Base-by-base conservation (phyloP, 2,797 vertebrate genomes). In the Coreius guichenoti region DNA sequence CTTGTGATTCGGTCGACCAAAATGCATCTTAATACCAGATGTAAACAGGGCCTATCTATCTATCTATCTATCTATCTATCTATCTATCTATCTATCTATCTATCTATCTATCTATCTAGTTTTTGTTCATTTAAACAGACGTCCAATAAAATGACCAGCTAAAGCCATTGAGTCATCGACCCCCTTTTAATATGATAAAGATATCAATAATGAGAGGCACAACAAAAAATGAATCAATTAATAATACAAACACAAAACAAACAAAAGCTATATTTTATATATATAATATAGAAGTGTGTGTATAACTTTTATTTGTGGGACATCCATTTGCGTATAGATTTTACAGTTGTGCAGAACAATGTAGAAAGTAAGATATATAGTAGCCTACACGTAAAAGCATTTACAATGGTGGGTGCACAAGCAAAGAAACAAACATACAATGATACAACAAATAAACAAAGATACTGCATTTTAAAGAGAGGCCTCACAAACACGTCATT, bases 401-500 rank as follows among this genome's bases (percentile, higher is more conserved):
- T 87, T 68, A 91, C 87, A 93, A 90, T 84, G 90, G 86, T 81
- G 90, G 82, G 90, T 54, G 68, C 86, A 91, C 89, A 88, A 92
- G 91, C 88, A 91, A 76, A 86, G 78, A 88, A 88, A 84, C 83
- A 84, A 83, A 89, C 31, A 82, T 77, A 86, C 70, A 81, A 92
- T 91, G 87, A 93, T 79, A 87, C 72, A 78, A 31, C 91, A 93
- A 92, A 94, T 91, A 90, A 88, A 90, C 73, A 88, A 87, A 88
- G 91, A 93, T 94, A 94, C 93, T 95, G 94, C 91, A 92, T 91
- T 43, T 87, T 87, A 89, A 87, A 80, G 70, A 74, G 51, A 85
- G 83, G 88, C 82, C 82, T 92, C 89, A 79, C 56, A 74, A 89
- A 79, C 69, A 86, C 3, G 54, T 61, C 3, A 19, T 75, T 70